Conservation (phyloP, 2,888 invertebrate species). For the Patella ulyssiponensis region DNA sequence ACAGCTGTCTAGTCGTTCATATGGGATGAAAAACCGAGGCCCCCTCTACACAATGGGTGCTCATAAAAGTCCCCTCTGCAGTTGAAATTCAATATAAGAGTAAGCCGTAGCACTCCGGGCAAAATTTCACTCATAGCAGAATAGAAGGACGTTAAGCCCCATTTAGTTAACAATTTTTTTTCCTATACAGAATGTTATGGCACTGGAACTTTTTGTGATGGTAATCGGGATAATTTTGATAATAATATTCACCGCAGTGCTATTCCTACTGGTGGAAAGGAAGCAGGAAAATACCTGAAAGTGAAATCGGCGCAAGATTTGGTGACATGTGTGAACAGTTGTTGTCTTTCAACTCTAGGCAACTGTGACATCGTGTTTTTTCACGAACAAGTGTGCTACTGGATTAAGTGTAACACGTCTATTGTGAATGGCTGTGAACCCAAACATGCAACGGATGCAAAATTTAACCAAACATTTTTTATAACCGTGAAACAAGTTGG, state of each 20-base stretch:
- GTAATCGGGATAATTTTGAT: no score
- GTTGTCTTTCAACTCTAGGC: constrained; percentile 23
- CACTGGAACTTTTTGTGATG: no score
- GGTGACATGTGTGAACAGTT: constrained; percentile 33
- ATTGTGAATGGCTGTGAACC: constrained; percentile 37
- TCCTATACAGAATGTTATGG: neutral
- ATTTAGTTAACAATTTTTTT: neutral
- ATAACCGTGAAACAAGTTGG: constrained; percentile 38
- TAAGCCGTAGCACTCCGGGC: no score
- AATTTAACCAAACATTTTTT: constrained; percentile 34
- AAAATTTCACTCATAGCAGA: no score
- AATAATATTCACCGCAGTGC: neutral
- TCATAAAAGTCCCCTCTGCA: no score
- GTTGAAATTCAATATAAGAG: no score
- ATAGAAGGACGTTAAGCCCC: no score
- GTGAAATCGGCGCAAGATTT: constrained; percentile 24
- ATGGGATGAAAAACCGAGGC: no score
- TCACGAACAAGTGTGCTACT: constrained; percentile 35
- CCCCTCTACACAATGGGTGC: no score
- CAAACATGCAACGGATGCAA: constrained; percentile 17
- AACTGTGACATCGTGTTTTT: constrained; percentile 36
- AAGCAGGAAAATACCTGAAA: constrained; percentile 37
- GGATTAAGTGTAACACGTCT: constrained; percentile 37
- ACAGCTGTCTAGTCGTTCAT: no score
- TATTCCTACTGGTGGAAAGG: constrained; percentile 27